Evolutionary conservation across 2,888 invertebrate genomes (phyloP), one percentile per base, ranked within the genome.

Genomic region (Sialis fuliginosa): DNA sequence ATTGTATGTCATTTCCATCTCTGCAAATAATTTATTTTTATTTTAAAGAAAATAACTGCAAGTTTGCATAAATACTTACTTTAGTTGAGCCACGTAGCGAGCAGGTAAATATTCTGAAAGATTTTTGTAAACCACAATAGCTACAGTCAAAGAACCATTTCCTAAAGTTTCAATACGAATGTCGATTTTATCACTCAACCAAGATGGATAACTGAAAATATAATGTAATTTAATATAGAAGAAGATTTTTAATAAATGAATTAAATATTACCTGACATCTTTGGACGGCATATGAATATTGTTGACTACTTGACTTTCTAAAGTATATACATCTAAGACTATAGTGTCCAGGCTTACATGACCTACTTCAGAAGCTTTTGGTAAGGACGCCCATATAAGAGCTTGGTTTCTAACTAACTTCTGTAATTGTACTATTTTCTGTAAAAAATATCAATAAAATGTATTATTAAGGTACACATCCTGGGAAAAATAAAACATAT

Each of bases 1-100:
- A 80, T 59, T 80, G 77, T 56, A 77, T 64, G 58, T 79, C 79
- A n/a, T 71, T 71, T 1, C 77, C 78, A 55, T 74, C 75, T 59
- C 80, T 81, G 59, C 5, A 57, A 22, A 22, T 22, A 22, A 22
- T 22, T 22, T 22, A 22, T 22, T 22, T 22, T 22, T 22, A 22
- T 22, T 22, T 22, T 22, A 22, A 22, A 2, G 2, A 22, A 22
- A 22, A 22, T 22, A 22, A 22, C 22, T 4, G 2, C 2, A 22
- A 22, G 22, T 22, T 22, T 22, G 22, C 22, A 12, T n/a, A 32
- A 42, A 39, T 35, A 68, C 75, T 71, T 64, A 80, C 80, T 72
- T 74, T 52, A 72, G 68, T 57, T 78, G 72, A 51, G 75, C 71
- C 46, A 74, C 69, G 45, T 75, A 72, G 47, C 79, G 62, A 0